Evolutionary conservation across 2,797 vertebrate genomes (phyloP).

Genomic region (Parambassis ranga): DNA sequence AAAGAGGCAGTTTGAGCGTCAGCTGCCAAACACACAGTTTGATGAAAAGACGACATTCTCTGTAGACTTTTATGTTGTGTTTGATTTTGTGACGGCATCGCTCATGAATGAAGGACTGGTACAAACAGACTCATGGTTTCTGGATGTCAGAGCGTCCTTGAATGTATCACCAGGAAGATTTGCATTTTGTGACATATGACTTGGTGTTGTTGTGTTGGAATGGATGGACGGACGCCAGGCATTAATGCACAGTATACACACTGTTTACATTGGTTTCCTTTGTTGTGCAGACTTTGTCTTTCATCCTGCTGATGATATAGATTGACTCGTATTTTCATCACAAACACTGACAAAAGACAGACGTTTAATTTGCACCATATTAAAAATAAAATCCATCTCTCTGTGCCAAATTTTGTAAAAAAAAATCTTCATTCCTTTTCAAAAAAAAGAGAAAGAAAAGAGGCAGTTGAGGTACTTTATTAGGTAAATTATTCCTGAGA

Average conservation of each 20-base stretch:
- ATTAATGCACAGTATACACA: neutral
- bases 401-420: neutral
- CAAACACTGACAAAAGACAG: slow-evolving; percentile 23
- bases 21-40: neutral
- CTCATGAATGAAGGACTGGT: neutral
- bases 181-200: neutral
- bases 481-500: slow-evolving; percentile 63
- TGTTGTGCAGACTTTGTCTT: too few relatives aligned
- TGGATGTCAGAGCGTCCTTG: slow-evolving; percentile 13
- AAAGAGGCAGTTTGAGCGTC: neutral
- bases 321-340: slow-evolving; percentile 27
- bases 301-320: slow-evolving; percentile 14
- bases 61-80: neutral
- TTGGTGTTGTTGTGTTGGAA: neutral
- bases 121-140: neutral
- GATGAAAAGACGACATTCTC: neutral
- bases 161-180: neutral
- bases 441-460: slow-evolving; percentile 11
- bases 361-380: slow-evolving; percentile 22
- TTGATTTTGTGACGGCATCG: slow-evolving; percentile 20
- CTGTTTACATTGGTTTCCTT: too few relatives aligned
- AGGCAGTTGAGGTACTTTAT: slow-evolving; percentile 53
- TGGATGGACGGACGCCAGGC: neutral
- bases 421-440: neutral
- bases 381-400: slow-evolving; percentile 11